These are phyloP conservation scores for Anhinga rufa DNA, from an alignment of 2,113 vertebrate genomes.

Conservation along the genomic window DNA sequence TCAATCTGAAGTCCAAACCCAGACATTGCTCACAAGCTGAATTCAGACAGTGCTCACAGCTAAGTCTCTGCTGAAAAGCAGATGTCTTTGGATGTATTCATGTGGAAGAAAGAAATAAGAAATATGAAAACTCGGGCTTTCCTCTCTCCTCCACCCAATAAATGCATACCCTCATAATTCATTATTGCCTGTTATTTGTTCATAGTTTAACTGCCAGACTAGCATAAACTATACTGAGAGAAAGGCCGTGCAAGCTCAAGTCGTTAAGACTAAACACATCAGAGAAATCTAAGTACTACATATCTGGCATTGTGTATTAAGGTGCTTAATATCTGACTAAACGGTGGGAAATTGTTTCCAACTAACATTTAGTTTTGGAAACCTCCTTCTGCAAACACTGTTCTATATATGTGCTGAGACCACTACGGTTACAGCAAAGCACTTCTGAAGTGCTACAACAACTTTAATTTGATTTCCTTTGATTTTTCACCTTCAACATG, in stretches of 20 bases:
- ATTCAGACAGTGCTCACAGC: background rate
- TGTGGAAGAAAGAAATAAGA: background rate
- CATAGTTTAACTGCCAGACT: background rate
- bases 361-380: background rate
- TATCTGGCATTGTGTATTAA: background rate
- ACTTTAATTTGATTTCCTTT: background rate
- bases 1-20: background rate
- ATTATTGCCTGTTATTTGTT: background rate
- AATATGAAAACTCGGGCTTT: background rate
- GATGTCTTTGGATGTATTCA: background rate
- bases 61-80: background rate
- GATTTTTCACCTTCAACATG: background rate
- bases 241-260: background rate
- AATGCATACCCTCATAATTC: background rate
- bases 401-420: background rate
- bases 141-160: background rate
- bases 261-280: background rate
- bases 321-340: background rate
- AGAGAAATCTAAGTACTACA: background rate
- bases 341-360: background rate
- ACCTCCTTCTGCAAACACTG: background rate
- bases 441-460: background rate
- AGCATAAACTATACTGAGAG: background rate
- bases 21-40: background rate
- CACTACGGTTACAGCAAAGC: background rate